Evolutionary conservation across 2,797 vertebrate genomes (phyloP), one percentile per base, ranked within the genome.

Genomic region (Crenichthys baileyi): DNA sequence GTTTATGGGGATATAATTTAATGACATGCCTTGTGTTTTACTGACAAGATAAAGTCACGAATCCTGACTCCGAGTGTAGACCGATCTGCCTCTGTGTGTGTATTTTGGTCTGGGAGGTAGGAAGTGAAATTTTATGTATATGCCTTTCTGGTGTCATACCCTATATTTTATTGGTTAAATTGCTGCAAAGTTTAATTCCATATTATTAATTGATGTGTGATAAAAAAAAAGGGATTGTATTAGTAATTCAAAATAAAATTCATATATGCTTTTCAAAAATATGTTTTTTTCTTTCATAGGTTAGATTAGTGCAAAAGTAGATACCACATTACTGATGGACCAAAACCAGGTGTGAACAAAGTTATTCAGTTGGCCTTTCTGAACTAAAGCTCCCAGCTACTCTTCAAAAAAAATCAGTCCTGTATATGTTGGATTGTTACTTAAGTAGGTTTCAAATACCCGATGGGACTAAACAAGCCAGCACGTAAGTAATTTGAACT

Each of bases 41-140:
- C 2, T 63, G 61, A 36, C 7, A 73, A n/a, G 44, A 50, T 44
- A n/a, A 48, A 56, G 65, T 41, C 50, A 13, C 44, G 31, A 61
- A 36, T 77, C 29, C 12, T 84, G 24, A 75, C 80, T 70, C 73
- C 5, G 0, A 44, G 63, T 18, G 1, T n/a, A 75, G 76, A 60
- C 53, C 36, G 22, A 76, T 46, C 71, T 39, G 65, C 51, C 13
- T 58, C 56, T n/a, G 11, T 26, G 65, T 48, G 74, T 80, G 46
- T 26, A 18, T 18, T 29, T 70, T n/a, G 4, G 36, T 58, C 26
- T 41, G 41, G 22, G 20, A 56, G 56, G 48, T 15, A 46, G 46
- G 61, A 51, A 20, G 55, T 9, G 46, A 63, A 26, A 55, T 71
- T 31, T 75, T 31, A 56, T 58, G 46, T 11, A 60, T 65, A 58